Percentiles rank a stretch among this genome's conserved stretches.
Conservation (phyloP, 1,140 invertebrate species). For the Leptinotarsa defecta region DNA sequence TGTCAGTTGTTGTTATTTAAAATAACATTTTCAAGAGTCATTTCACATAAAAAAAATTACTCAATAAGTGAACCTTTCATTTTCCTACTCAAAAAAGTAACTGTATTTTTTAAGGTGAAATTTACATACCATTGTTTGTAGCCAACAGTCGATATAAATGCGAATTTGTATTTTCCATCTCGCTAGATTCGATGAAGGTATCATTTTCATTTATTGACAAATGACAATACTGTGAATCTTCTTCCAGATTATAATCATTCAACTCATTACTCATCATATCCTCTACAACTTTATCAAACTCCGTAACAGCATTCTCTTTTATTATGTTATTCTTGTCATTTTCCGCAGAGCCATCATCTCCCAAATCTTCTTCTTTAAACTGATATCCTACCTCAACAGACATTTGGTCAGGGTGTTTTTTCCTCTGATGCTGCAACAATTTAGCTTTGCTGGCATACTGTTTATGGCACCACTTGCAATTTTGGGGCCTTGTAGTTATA, state of each 20-base stretch:
- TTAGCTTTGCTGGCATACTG: conserved; percentile 85
- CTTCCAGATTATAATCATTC: conserved; percentile 30
- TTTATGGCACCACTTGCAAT: conserved; percentile 82
- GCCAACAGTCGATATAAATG: conserved; percentile 48
- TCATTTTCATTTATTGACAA: conserved; percentile 41
- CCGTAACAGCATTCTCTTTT: conserved; percentile 16
- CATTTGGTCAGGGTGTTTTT: conserved; percentile 63
- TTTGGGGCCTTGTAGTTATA: conserved; percentile 73
- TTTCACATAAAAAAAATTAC: not conserved
- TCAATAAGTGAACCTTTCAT: too few relatives aligned
- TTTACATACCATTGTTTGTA: conserved; percentile 44
- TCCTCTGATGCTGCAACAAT: conserved; percentile 79
- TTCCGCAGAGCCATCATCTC: not conserved
- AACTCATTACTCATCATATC: conserved; percentile 25
- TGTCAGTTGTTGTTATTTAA: not conserved
- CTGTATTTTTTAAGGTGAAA: not conserved
- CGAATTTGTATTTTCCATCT: conserved; percentile 40
- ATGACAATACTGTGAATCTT: conserved; percentile 44
- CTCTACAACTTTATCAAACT: conserved; percentile 19
- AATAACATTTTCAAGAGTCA: not conserved
- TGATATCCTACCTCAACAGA: not conserved
- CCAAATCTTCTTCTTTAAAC: conserved; percentile 12
- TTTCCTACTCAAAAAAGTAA: not conserved
- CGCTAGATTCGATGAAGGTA: conserved; percentile 37
- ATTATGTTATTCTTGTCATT: conserved; percentile 7